A percentile compares a stretch with the other conserved stretches of the same genome.
These are phyloP conservation scores for Neodiprion pinetum DNA, from an alignment of 1,140 invertebrate genomes.

Conservation along the genomic window DNA sequence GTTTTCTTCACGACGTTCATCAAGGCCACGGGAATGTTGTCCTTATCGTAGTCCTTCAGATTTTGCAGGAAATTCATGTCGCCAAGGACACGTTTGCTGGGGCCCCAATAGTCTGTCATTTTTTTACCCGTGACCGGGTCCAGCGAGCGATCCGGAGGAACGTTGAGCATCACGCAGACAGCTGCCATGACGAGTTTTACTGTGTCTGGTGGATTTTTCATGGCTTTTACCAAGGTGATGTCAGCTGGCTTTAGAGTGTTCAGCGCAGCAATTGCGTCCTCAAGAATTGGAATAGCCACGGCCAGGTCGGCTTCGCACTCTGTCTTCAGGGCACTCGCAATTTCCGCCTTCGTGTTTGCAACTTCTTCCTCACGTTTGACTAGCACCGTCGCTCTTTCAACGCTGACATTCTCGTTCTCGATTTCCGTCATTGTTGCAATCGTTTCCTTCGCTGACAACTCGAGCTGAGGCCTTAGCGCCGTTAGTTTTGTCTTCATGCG, in stretches of 20 bases:
- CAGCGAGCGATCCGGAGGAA: slow-evolving; percentile 70
- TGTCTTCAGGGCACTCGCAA: slow-evolving; percentile 67
- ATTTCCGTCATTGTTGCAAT: slow-evolving; percentile 69
- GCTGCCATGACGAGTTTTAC: slow-evolving; percentile 80
- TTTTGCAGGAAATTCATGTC: slow-evolving; percentile 74
- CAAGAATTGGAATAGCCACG: slow-evolving; percentile 73
- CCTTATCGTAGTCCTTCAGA: slow-evolving; percentile 77
- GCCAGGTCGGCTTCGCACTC: slow-evolving; percentile 77
- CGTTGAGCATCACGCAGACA: slow-evolving; percentile 75
- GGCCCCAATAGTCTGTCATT: slow-evolving; percentile 75
- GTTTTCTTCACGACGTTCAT: slow-evolving; percentile 72
- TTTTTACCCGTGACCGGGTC: slow-evolving; percentile 69
- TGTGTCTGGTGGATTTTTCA: slow-evolving; percentile 82
- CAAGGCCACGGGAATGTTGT: slow-evolving; percentile 67
- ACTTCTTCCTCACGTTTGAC: slow-evolving; percentile 74
- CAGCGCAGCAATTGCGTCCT: slow-evolving; percentile 68
- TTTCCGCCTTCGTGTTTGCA: slow-evolving; percentile 72
- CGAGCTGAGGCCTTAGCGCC: slow-evolving; percentile 72
- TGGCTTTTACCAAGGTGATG: slow-evolving; percentile 80
- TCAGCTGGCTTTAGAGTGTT: slow-evolving; percentile 80
- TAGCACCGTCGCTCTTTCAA: slow-evolving; percentile 71
- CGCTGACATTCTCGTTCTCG: slow-evolving; percentile 73
- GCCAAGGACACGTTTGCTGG: slow-evolving; percentile 75
- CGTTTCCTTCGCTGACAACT: slow-evolving; percentile 71
- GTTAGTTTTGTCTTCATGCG: slow-evolving; percentile 72